phyloP scores from a whole-genome alignment of 2,888 invertebrate species.

The Malachius bipustulatus region DNA sequence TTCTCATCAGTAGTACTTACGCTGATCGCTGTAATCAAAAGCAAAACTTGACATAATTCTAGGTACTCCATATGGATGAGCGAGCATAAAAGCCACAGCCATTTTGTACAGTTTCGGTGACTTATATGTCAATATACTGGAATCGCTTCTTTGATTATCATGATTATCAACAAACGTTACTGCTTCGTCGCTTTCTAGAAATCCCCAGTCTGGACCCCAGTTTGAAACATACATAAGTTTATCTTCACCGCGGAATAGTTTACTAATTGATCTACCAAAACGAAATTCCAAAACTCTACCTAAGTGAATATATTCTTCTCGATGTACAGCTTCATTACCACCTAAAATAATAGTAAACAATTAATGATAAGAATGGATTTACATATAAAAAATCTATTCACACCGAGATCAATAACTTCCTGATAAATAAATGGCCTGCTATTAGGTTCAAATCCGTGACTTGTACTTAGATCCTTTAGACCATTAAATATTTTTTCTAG shows the following conservation, averaged over 20 bases:
- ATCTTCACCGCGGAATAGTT: conserved; percentile 47
- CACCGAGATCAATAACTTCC: conserved; percentile 61
- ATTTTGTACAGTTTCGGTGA: conserved; percentile 46
- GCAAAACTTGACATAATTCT: conserved; percentile 58
- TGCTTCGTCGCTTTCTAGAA: conserved; percentile 39
- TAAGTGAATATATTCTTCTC: conserved; percentile 34
- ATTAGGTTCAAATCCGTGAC: conserved; percentile 50
- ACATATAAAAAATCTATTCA: conserved; percentile 3
- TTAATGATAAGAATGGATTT: no score
- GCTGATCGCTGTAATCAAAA: conserved; percentile 4
- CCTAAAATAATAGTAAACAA: no score
- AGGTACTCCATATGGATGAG: conserved; percentile 66
- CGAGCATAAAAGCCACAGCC: conserved; percentile 75
- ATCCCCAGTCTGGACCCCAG: conserved; percentile 54
- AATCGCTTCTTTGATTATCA: conserved; percentile 57
- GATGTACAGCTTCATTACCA: conserved; percentile 35
- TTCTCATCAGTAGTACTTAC: not conserved
- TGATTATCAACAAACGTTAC: conserved; percentile 50
- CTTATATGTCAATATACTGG: conserved; percentile 55
- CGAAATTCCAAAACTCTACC: conserved; percentile 68
- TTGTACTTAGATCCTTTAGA: conserved; percentile 48
- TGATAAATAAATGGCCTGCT: conserved; percentile 59
- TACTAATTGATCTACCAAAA: conserved; percentile 43
- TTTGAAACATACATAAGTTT: conserved; percentile 50
- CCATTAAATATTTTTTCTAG: conserved; percentile 52